Evolutionary conservation across 2,113 vertebrate species (phyloP).

Genomic region (Scophthalmus maximus): DNA sequence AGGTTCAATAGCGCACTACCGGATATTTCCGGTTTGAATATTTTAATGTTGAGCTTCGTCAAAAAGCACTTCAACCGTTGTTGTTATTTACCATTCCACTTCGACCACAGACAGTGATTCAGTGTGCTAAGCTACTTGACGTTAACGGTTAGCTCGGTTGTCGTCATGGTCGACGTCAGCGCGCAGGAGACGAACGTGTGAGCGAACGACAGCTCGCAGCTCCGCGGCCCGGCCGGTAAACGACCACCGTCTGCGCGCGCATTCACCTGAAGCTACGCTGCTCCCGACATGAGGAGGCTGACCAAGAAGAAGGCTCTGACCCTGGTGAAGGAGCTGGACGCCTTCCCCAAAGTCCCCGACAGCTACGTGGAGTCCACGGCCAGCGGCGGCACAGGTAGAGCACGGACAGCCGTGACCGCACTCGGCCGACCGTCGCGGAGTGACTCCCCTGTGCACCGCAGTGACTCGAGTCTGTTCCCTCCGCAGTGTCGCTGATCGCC

Average conservation of each 20-base stretch:
- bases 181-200: too few relatives aligned
- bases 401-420: too few relatives aligned
- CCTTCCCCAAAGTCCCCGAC: constrained; percentile 97
- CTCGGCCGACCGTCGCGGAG: too few relatives aligned
- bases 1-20: constrained; percentile 18
- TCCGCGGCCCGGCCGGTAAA: too few relatives aligned
- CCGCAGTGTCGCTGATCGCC: constrained; percentile 93
- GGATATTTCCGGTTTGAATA: not conserved
- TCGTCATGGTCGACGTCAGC: constrained; percentile 36
- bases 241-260: too few relatives aligned
- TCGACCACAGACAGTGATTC: not conserved
- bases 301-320: constrained; percentile 94
- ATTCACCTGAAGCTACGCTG: too few relatives aligned
- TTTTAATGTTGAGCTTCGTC: too few relatives aligned
- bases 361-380: constrained; percentile 96
- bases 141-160: constrained; percentile 1
- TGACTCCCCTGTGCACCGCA: not conserved
- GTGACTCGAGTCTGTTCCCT: not conserved
- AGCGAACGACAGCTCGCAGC: too few relatives aligned
- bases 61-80: too few relatives aligned
- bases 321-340: constrained; percentile 95
- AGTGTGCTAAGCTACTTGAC: not conserved
- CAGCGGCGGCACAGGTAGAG: constrained; percentile 77
- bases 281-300: constrained; percentile 92
- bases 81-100: too few relatives aligned